Evolutionary conservation across 2,113 vertebrate genomes (phyloP).

Genomic region (Pseudorhombus dupliciocellatus): DNA sequence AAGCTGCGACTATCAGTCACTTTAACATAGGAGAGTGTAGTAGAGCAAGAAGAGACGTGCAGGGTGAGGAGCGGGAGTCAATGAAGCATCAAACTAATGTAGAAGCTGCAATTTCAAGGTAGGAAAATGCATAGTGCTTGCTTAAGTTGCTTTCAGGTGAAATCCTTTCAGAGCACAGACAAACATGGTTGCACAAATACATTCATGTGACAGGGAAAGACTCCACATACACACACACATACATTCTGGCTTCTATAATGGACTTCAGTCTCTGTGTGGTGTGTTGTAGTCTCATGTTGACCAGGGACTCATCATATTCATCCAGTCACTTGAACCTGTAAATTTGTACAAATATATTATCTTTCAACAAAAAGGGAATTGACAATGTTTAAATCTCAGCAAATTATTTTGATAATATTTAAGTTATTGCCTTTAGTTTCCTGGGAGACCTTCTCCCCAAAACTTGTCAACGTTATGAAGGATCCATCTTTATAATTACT

Average conservation of each 20-base stretch:
- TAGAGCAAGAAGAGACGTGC: background rate
- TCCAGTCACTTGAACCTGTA: slow-evolving; percentile 32
- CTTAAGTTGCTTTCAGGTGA: background rate
- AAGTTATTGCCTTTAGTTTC: slow-evolving; percentile 57
- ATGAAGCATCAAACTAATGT: too few relatives aligned
- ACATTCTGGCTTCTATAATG: slow-evolving; percentile 7
- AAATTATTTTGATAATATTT: slow-evolving; percentile 19
- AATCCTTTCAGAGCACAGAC: slow-evolving; percentile 12
- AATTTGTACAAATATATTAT: slow-evolving; percentile 49
- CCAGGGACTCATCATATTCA: slow-evolving; percentile 13
- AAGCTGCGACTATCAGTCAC: too few relatives aligned
- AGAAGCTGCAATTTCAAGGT: too few relatives aligned
- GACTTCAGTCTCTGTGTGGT: slow-evolving; percentile 6
- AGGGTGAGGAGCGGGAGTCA: background rate
- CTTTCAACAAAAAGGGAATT: slow-evolving; percentile 41
- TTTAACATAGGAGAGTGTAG: background rate
- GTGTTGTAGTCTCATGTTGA: slow-evolving; percentile 7
- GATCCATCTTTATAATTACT: slow-evolving; percentile 21
- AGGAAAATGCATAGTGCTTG: background rate
- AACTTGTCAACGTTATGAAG: slow-evolving; percentile 22
- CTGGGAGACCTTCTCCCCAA: slow-evolving; percentile 1
- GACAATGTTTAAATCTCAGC: background rate
- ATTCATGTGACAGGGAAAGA: slow-evolving; percentile 10
- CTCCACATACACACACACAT: background rate
- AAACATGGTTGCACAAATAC: background rate